Base-by-base conservation (phyloP, 30 jellyfish, hydroid and myxozoan species). In the Pelagia noctiluca region DNA sequence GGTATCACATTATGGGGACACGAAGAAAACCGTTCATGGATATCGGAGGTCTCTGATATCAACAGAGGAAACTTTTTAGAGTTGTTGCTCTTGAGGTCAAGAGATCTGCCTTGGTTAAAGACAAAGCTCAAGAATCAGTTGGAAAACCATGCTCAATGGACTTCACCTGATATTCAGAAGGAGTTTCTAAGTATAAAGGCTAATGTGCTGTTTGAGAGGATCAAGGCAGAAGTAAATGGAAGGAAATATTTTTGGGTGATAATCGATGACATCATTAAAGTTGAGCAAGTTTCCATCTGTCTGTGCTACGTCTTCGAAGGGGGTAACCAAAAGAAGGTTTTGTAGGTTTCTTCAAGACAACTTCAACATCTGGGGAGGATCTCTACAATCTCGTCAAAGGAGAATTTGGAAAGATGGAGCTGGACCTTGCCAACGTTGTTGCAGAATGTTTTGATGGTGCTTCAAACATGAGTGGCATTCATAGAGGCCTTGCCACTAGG, bases 61-160 rank as follows among this genome's bases (percentile, higher is more conserved):
- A 78, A 78, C 70, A 60, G 89, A 26, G 89, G 89, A 33, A 78
- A 78, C 42, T 62, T 78, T 38, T 78, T 78, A 32, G 82, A 78
- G 82, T 54, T 78, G 49, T 54, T 78, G 36, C 84, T 60, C 38
- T 28, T 78, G 33, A 78, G 89, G 47, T 57, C 71, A 3, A 63
- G 71, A 61, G 84, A 78, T 78, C 21, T 78, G 73, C 89, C 82
- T 30, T 57, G 83, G 89, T 49, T 78, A 78, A 62, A 77, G 81
- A 46, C n/a, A 54, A 53, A 77, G 82, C 89, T 77, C 32, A 33
- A 77, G 25, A 60, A 46, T 28, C 89, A 78, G 34, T 38, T 78
- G 21, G 38, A 36, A 35, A 21, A 34, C 69, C 89, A 57, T 78
- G 89, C 83, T 26, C 83, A 78, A 61, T 78, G 89, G 89, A 78